These are phyloP conservation scores for Trinectes maculatus DNA, from an alignment of 2,113 vertebrate species.

Conservation along the genomic window DNA sequence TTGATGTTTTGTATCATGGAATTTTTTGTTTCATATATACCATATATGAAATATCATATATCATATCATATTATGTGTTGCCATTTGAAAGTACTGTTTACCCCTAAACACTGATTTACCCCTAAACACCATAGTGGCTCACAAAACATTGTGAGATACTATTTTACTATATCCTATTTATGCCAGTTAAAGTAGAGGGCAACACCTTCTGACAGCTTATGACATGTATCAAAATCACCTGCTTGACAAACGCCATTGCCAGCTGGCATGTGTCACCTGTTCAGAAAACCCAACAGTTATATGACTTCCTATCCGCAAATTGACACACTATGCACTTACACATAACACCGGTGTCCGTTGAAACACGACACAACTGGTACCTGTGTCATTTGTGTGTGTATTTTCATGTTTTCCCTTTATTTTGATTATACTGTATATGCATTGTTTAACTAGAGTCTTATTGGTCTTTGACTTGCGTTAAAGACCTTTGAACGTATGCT, in stretches of 20 bases:
- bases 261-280: slow-evolving; percentile 15
- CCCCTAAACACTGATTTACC: too few species aligned
- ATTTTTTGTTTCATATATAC: too few species aligned
- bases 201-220: background rate
- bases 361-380: background rate
- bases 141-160: too few species aligned
- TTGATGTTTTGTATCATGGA: too few species aligned
- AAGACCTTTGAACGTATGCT: slow-evolving; percentile 47
- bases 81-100: too few species aligned
- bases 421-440: background rate
- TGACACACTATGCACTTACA: background rate
- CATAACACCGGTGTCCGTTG: background rate
- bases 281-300: slow-evolving; percentile 22
- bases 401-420: background rate
- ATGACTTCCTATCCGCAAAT: background rate
- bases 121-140: too few species aligned
- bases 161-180: too few species aligned
- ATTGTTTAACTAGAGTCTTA: background rate
- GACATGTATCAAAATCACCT: slow-evolving; percentile 11
- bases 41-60: too few species aligned
- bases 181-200: background rate
- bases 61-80: too few species aligned
- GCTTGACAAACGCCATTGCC: slow-evolving; percentile 12
- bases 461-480: background rate
- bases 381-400: background rate